phyloP scores from a whole-genome alignment of 2,113 vertebrate species.

The Climacteris rufus region DNA sequence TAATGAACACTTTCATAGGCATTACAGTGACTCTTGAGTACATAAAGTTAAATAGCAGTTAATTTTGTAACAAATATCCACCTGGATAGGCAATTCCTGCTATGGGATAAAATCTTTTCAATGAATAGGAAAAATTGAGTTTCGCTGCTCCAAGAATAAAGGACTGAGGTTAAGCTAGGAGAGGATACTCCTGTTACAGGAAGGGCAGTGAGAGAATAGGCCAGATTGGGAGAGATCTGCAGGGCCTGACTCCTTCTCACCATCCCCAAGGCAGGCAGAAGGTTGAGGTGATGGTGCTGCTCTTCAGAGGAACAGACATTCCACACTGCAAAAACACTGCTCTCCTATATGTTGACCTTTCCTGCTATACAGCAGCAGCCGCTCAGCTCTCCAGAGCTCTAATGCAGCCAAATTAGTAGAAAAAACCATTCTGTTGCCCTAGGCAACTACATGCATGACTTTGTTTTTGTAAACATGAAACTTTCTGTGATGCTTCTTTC shows the following conservation, averaged over 20 bases:
- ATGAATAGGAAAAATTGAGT: rapidly evolving
- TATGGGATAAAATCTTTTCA: background rate
- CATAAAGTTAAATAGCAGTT: rapidly evolving
- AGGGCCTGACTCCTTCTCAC: background rate
- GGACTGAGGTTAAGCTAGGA: background rate
- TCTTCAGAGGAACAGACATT: background rate
- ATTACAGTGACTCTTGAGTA: background rate
- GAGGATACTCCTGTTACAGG: background rate
- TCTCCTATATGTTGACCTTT: background rate
- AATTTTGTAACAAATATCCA: background rate
- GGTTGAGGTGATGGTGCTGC: background rate
- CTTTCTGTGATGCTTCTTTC: background rate
- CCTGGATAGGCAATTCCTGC: background rate
- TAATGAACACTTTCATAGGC: background rate
- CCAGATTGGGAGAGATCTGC: background rate
- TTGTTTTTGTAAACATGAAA: background rate
- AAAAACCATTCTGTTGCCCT: background rate
- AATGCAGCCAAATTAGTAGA: background rate
- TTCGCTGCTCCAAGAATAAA: background rate
- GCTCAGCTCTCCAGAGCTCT: background rate
- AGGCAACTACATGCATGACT: background rate
- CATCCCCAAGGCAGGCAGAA: background rate
- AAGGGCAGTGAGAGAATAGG: background rate
- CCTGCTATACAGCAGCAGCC: background rate
- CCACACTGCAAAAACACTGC: background rate